Conservation (phyloP, 1,140 invertebrate genomes). For the Pogonus chalceus region DNA sequence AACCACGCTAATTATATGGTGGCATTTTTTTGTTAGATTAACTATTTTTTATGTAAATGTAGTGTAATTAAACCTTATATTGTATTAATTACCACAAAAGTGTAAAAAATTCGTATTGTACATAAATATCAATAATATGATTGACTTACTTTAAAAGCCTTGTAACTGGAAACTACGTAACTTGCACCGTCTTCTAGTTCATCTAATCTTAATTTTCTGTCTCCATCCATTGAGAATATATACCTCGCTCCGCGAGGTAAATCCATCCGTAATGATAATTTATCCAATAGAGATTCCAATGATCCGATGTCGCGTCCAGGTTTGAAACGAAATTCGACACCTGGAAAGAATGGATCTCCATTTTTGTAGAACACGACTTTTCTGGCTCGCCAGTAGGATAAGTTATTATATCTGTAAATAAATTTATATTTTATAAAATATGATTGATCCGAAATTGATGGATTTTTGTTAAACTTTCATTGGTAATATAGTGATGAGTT, state of each 20-base stretch:
- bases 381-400: constrained; percentile 76
- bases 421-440: too few relatives aligned
- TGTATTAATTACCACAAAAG: constrained; percentile 11
- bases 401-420: constrained; percentile 50
- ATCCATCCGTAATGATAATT: constrained; percentile 71
- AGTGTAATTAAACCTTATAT: too few relatives aligned
- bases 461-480: too few relatives aligned
- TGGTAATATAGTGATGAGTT: too few relatives aligned
- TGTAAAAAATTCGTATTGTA: not conserved
- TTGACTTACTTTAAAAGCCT: constrained; percentile 75
- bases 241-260: constrained; percentile 74
- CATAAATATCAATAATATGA: not conserved
- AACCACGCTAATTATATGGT: too few relatives aligned
- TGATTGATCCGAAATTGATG: too few relatives aligned
- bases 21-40: too few relatives aligned
- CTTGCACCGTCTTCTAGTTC: constrained; percentile 82
- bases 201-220: constrained; percentile 69
- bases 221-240: constrained; percentile 84
- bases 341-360: constrained; percentile 84
- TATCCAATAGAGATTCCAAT: constrained; percentile 75
- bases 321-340: constrained; percentile 80
- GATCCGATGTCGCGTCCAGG: constrained; percentile 78
- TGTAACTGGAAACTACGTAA: constrained; percentile 85
- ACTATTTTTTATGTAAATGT: too few relatives aligned
- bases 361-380: constrained; percentile 86